Conservation (phyloP, 2,113 vertebrate genomes). For the Spea bombifrons region DNA sequence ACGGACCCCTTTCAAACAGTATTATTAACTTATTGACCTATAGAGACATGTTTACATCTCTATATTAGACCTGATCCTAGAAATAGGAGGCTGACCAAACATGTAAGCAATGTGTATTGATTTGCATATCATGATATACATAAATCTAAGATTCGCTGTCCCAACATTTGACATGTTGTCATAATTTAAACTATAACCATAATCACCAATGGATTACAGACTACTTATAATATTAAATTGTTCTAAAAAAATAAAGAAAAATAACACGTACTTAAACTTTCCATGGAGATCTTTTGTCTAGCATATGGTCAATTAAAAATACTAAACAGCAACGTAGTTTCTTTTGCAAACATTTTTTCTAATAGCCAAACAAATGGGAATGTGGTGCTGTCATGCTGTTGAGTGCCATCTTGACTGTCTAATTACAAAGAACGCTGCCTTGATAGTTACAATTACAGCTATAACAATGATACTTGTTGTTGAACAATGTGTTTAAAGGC, state of each 20-base stretch:
- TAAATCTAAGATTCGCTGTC: too few species aligned
- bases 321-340: slow-evolving; percentile 84
- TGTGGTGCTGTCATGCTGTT: slow-evolving; percentile 73
- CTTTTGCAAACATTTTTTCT: slow-evolving; percentile 81
- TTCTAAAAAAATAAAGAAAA: slow-evolving; percentile 51
- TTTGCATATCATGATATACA: too few species aligned
- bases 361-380: slow-evolving; percentile 81
- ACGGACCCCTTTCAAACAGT: too few species aligned
- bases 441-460: slow-evolving; percentile 84
- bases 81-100: too few species aligned
- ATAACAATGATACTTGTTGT: slow-evolving; percentile 71
- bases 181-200: too few species aligned
- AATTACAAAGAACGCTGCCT: slow-evolving; percentile 81
- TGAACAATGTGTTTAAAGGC: slow-evolving; percentile 73
- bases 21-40: too few species aligned
- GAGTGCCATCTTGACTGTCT: slow-evolving; percentile 82
- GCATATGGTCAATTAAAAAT: slow-evolving; percentile 84
- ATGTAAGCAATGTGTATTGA: too few species aligned
- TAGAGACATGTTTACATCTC: too few species aligned
- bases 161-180: too few species aligned
- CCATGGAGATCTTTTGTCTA: slow-evolving; percentile 76
- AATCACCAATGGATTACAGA: too few species aligned
- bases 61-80: too few species aligned
- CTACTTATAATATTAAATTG: not conserved
- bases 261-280: slow-evolving; percentile 77